Conservation (phyloP, 2,888 invertebrate species). For the Trilocha varians region DNA sequence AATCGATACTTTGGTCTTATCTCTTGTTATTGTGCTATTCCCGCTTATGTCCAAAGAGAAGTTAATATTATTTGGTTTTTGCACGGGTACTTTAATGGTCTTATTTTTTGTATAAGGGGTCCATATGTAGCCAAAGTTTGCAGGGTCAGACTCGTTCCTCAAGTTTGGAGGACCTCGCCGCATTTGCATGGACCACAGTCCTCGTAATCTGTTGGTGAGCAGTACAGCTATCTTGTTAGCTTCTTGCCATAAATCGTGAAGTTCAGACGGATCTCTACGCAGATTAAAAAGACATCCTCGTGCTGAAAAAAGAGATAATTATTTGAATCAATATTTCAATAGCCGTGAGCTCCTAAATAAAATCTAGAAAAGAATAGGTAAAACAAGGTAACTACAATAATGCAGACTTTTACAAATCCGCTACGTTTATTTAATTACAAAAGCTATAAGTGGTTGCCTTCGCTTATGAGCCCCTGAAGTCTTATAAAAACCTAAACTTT, state of each 20-base stretch:
- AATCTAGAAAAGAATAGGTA: too few relatives aligned
- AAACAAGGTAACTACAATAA: too few relatives aligned
- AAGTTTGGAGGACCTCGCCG: conserved; percentile 56
- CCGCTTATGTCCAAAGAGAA: conserved; percentile 23
- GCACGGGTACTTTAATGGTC: conserved; percentile 8
- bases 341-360: too few relatives aligned
- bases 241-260: conserved; percentile 75
- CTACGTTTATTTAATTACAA: too few relatives aligned
- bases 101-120: conserved; percentile 69
- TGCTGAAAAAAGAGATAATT: conserved; percentile 59
- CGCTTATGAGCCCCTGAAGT: too few relatives aligned
- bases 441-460: too few relatives aligned
- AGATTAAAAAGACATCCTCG: conserved; percentile 84
- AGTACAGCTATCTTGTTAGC: conserved; percentile 63
- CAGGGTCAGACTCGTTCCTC: conserved; percentile 76
- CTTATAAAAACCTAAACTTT: too few relatives aligned
- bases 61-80: conserved; percentile 15
- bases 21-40: conserved; percentile 17
- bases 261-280: conserved; percentile 85
- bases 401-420: too few relatives aligned
- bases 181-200: conserved; percentile 62
- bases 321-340: too few relatives aligned
- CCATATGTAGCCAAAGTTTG: conserved; percentile 81
- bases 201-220: conserved; percentile 51
- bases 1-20: conserved; percentile 27